phyloP scores from a whole-genome alignment of 2,797 vertebrate genomes.

The Cirrhinus mrigala region DNA sequence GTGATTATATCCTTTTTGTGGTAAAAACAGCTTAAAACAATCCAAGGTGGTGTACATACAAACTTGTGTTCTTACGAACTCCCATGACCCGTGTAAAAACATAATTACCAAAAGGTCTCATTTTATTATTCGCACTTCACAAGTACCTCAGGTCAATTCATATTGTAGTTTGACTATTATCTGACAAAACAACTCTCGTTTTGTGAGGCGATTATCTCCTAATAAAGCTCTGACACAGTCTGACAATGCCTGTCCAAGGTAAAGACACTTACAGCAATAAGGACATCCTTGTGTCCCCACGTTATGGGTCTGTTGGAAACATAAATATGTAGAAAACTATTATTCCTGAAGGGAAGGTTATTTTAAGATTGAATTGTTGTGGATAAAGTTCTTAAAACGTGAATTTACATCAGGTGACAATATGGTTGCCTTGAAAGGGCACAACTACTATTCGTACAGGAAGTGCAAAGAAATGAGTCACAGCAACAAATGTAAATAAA shows the following conservation, averaged over 20 bases:
- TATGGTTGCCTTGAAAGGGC: not conserved
- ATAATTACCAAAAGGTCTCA: not conserved
- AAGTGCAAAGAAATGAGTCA: not conserved
- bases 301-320: constrained; percentile 26
- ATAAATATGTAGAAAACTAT: constrained; percentile 30
- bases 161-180: not conserved
- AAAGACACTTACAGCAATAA: constrained; percentile 44
- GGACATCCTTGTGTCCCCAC: constrained; percentile 33
- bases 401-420: not conserved
- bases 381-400: not conserved
- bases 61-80: not conserved
- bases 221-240: constrained; percentile 2
- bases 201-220: not conserved
- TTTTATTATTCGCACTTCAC: not conserved
- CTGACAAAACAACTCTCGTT: not conserved
- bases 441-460: not conserved
- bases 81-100: not conserved
- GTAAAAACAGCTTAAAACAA: not conserved
- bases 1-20: not conserved
- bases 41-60: not conserved
- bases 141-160: constrained; percentile 16
- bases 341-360: constrained; percentile 34
- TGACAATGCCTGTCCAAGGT: constrained; percentile 47
- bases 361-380: constrained; percentile 10
- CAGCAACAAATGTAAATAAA: not conserved